Base-by-base conservation (phyloP, 2,113 vertebrate species). In the Psephotus haematonotus region DNA sequence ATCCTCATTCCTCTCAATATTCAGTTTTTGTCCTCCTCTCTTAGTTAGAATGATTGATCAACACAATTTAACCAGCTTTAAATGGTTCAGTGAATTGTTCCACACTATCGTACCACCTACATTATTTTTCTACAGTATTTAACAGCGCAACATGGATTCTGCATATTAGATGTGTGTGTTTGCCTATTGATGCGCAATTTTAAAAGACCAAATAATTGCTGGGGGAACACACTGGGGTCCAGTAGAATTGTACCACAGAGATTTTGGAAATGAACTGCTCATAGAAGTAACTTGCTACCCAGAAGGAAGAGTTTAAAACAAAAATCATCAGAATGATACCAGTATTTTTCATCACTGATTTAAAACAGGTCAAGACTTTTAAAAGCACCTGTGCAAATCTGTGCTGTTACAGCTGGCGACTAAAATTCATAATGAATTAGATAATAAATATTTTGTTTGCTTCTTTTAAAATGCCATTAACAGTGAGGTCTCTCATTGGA, bases 391-490 rank as follows among this genome's bases (percentile, higher is more conserved):
- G 63, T 92, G 87, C 91, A 72, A 65, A 43, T 46, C 19, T 53
- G 23, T 1, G 15, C 49, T 86, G 24, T 59, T 92, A 25, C 19
- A 95, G 67, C 67, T 74, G 63, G 19, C 0, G 0, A 79, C 91
- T 91, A 91, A 82, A 83, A 67, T 88, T 62, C 74, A 25, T 70
- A 74, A 82, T 70, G 13, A 90, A 74, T 77, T 65, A 85, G 41
- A 81, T 80, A 77, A 93, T 89, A 95, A 92, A 64, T 72, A 93
- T 68, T 95, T 95, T 97, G 64, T 78, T 94, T 95, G 49, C 53
- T 83, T 79, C 39, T 50, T 94, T 94, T 67, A 41, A 77, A 70
- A 63, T 49, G 63, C 35, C 70, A 35, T 78, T 85, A 95, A 44
- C 20, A 11, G 49, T 22, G 62, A 60, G 28, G 62, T 65, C 63